These are phyloP conservation scores for Aphidius colemani DNA, from an alignment of 2,888 invertebrate genomes.

Conservation along the genomic window DNA sequence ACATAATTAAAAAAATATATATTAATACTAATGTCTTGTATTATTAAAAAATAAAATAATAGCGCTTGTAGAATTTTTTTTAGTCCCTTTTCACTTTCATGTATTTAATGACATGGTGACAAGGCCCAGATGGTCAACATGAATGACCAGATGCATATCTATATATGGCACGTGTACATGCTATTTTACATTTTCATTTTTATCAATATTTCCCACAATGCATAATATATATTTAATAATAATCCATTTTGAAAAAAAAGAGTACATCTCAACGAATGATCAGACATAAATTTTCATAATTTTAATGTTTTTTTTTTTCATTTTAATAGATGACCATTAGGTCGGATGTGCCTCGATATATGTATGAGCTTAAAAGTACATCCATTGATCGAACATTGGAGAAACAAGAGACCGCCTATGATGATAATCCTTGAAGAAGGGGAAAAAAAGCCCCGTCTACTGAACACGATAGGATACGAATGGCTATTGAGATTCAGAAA, in stretches of 20 bases:
- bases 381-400: slow-evolving; percentile 33
- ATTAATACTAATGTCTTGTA: background rate
- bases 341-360: slow-evolving; percentile 16
- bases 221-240: too few relatives aligned
- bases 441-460: slow-evolving; percentile 36
- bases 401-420: slow-evolving; percentile 28
- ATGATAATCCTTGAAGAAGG: slow-evolving; percentile 29
- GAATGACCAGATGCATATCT: too few relatives aligned
- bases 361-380: background rate
- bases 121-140: too few relatives aligned
- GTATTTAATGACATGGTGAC: too few relatives aligned
- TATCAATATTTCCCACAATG: too few relatives aligned
- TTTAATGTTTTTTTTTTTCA: background rate
- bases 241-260: too few relatives aligned
- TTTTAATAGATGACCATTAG: slow-evolving; percentile 11
- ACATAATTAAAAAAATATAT: slow-evolving; percentile 4
- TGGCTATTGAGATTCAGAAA: slow-evolving; percentile 43
- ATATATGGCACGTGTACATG: background rate
- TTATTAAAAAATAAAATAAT: background rate
- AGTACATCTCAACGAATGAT: background rate
- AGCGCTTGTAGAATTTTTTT: background rate
- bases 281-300: background rate
- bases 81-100: background rate
- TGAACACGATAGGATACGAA: slow-evolving; percentile 37
- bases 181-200: too few relatives aligned